Evolutionary conservation across 2,888 invertebrate species (phyloP), one percentile per base, ranked within the genome.

Genomic region (Himalopsyche kuldschensis): DNA sequence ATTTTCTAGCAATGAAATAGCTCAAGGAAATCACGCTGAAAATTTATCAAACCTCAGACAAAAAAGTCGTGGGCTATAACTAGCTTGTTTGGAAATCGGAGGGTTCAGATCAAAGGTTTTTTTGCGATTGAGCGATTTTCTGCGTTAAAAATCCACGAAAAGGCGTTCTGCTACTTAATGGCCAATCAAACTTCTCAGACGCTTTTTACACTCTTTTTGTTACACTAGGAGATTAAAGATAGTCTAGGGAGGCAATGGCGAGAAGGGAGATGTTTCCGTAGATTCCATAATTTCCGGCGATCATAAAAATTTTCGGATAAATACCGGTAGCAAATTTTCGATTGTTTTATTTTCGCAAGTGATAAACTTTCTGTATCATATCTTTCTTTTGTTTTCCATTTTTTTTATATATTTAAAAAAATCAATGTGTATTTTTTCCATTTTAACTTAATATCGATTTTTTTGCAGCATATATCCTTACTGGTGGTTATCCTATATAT

Each of bases 401-500:
- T 41, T 41, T 41, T 41, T 41, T 8, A 41, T 10, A 0, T 41
- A 41, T 41, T 11, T 2, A 41, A 41, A 3, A 41, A 41, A 8
- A n/a, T n/a, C n/a, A n/a, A n/a, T n/a, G n/a, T n/a, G n/a, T n/a
- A n/a, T n/a, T n/a, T n/a, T n/a, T n/a, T n/a, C n/a, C n/a, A n/a
- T n/a, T n/a, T n/a, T n/a, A 15, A 15, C 41, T 15, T 41, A 3
- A 20, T 55, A 10, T 20, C 2, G 3, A 55, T 78, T 80, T 35
- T 84, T 76, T 84, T 84, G 31, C 93, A 95, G 95, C 95, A 95
- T 91, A 94, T 95, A 89, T 95, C 95, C 86, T 94, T 95, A 88
- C 88, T 95, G 87, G 95, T 95, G 87, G 94, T 95, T 85, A 91
- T 95, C 86, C 91, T 95, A 87, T 95, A 95, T 89, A 94, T 95